Evolutionary conservation across 1,140 invertebrate genomes (phyloP).

Genomic region (Globodera ellingtonae): DNA sequence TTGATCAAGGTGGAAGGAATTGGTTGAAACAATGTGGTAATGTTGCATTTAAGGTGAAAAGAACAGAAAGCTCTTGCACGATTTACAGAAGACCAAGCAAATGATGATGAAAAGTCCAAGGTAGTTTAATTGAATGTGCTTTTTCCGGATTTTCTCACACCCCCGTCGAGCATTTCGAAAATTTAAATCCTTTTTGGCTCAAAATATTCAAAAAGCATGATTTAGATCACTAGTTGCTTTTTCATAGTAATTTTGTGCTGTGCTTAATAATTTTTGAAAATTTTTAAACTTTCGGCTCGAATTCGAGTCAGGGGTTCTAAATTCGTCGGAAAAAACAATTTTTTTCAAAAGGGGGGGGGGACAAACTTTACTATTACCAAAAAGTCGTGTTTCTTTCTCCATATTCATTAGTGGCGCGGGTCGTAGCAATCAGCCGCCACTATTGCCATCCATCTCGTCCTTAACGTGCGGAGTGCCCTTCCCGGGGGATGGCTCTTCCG

Average conservation of each 20-base stretch:
- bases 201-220: too few species aligned
- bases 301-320: too few species aligned
- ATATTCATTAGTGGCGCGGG: not conserved
- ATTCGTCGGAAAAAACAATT: too few species aligned
- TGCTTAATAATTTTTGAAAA: too few species aligned
- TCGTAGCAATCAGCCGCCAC: not conserved
- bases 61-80: slow-evolving; percentile 31
- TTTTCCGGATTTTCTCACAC: not conserved
- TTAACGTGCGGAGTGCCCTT: not conserved
- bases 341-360: too few species aligned
- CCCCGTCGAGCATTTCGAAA: too few species aligned
- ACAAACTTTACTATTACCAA: not conserved
- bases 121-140: slow-evolving; percentile 3
- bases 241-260: too few species aligned
- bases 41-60: slow-evolving; percentile 25
- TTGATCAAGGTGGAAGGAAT: not conserved
- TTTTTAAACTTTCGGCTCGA: too few species aligned
- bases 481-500: not conserved
- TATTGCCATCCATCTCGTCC: not conserved
- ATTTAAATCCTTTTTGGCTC: too few species aligned
- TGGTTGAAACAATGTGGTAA: not conserved
- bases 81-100: slow-evolving; percentile 20
- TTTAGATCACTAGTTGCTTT: too few species aligned
- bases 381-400: not conserved
- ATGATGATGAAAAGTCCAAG: slow-evolving; percentile 30